phyloP scores from a whole-genome alignment of 2,888 invertebrate species.

The Formica aserva region DNA sequence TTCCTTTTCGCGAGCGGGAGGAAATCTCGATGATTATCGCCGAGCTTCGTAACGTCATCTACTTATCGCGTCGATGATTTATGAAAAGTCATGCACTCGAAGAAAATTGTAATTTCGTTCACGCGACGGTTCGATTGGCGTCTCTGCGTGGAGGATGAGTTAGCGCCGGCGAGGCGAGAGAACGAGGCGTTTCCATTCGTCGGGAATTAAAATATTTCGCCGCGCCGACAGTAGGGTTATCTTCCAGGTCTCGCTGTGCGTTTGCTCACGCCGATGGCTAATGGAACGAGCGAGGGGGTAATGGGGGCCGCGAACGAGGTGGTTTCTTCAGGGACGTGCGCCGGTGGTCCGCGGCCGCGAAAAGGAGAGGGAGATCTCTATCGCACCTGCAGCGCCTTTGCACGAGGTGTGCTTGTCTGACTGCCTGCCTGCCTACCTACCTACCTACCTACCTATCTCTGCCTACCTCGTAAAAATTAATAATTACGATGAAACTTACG shows the following conservation, averaged over 20 bases:
- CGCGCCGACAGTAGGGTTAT: slow-evolving; percentile 77
- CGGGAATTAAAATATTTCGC: slow-evolving; percentile 79
- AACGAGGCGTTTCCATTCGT: slow-evolving; percentile 73
- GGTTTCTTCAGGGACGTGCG: slow-evolving; percentile 73
- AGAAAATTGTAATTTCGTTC: slow-evolving; percentile 62
- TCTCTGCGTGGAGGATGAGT: slow-evolving; percentile 48
- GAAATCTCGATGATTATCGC: slow-evolving; percentile 37
- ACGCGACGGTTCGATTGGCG: slow-evolving; percentile 8
- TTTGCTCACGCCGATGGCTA: slow-evolving; percentile 71
- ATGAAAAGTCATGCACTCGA: slow-evolving; percentile 46
- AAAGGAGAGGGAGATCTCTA: slow-evolving; percentile 82
- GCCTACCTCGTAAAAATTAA: slow-evolving; percentile 81
- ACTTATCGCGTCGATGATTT: slow-evolving; percentile 59
- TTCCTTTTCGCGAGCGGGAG: background rate
- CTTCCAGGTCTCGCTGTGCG: slow-evolving; percentile 62
- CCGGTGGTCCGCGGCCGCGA: slow-evolving; percentile 77
- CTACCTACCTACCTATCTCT: slow-evolving; percentile 49
- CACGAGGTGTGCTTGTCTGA: slow-evolving; percentile 52
- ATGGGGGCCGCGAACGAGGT: slow-evolving; percentile 64
- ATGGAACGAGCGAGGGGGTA: slow-evolving; percentile 68
- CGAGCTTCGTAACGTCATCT: slow-evolving; percentile 42
- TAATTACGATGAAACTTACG: slow-evolving; percentile 81
- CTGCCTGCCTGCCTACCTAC: slow-evolving; percentile 44
- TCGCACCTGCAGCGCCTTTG: slow-evolving; percentile 76
- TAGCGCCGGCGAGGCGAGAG: slow-evolving; percentile 70